Base-by-base conservation (phyloP, 2,113 vertebrate genomes). In the Pyrgilauda ruficollis region DNA sequence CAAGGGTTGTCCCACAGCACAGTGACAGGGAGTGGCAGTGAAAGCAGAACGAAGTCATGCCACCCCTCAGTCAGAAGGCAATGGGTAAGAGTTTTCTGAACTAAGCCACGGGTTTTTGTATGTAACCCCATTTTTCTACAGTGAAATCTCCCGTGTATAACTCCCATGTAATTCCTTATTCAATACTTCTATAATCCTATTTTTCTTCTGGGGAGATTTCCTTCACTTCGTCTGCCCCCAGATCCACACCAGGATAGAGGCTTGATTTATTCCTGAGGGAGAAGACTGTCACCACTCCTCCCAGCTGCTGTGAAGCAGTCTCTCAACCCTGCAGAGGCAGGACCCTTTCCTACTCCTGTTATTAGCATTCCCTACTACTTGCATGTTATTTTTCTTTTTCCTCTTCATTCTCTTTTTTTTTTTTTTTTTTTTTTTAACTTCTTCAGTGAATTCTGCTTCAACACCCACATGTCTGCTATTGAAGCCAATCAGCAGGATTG, bases 401-500 rank as follows among this genome's bases (percentile, higher is more conserved):
- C 43, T 87, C 46, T 92, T 90, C 94, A 74, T 89, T 97, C 81
- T 86, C 44, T 30, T 11, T 33, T 16, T 61, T 49, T 33, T 21
- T 11, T 33, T 16, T 61, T 49, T 33, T 21, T 61, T 49, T 66
- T 46, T 50, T 28, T 13, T 3, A 75, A 84, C 55, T 89, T 97
- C 91, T 96, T 93, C 96, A 96, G 87, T 90, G 92, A 93, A 96
- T 97, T 96, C 85, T 93, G 90, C 93, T 94, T 95, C 93, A 96
- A 96, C 95, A 96, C 95, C 89, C 94, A 97, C 95, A 94, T 88
- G 93, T 96, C 94, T 97, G 94, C 94, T 96, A 94, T 86, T 96
- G 93, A 96, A 96, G 92, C 95, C 94, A 97, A 97, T 94, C 93
- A 96, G 94, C 93, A 91, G 93, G 95, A 96, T 88, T 97, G 93